Evolutionary conservation across 2,113 vertebrate genomes (phyloP).

Genomic region (Erythrocebus patas): DNA sequence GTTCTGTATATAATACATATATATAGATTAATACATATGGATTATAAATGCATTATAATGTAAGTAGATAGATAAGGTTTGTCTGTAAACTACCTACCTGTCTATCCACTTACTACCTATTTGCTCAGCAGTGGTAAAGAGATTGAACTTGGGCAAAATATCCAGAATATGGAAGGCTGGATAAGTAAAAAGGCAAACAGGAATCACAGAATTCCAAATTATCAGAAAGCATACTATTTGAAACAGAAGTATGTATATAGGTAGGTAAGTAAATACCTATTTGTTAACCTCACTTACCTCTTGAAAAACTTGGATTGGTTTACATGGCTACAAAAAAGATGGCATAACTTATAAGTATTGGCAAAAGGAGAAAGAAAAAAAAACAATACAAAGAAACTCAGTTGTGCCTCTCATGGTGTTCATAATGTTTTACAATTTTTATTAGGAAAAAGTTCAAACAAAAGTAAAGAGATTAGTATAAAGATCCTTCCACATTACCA

Average conservation of each 20-base stretch:
- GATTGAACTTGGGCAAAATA: neutral
- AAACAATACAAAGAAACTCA: neutral
- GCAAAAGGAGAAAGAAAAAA: neutral
- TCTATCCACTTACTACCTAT: neutral
- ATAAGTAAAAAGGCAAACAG: neutral
- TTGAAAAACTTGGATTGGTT: neutral
- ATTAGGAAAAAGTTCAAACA: neutral
- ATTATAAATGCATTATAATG: neutral
- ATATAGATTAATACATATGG: neutral
- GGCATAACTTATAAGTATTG: neutral
- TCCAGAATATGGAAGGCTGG: neutral
- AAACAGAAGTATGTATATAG: neutral
- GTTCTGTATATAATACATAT: too few species aligned
- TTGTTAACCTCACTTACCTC: constrained; percentile 21
- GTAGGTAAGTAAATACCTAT: neutral
- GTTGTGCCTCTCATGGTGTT: neutral
- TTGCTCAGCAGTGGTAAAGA: neutral
- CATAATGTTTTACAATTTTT: neutral
- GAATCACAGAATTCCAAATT: neutral
- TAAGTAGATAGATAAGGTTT: neutral
- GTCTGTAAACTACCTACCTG: neutral
- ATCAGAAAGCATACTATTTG: neutral
- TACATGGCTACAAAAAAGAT: neutral
- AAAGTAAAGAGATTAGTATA: neutral
- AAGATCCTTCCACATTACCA: neutral